These are phyloP conservation scores for Pseudois nayaur DNA, from an alignment of 2,113 vertebrate species.

Conservation along the genomic window DNA sequence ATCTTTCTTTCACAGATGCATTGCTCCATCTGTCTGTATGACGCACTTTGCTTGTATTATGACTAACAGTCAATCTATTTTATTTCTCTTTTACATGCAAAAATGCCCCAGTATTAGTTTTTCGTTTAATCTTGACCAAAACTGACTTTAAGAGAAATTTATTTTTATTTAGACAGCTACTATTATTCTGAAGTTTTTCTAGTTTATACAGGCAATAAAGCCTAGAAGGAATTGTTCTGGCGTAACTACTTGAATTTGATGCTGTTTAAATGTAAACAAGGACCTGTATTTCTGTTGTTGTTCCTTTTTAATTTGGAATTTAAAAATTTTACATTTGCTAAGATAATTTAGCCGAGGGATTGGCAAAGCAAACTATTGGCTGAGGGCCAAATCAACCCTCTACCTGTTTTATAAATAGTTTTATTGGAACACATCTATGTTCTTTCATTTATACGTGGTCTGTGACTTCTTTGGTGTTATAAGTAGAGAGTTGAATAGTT, in stretches of 20 bases:
- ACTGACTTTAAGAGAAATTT: constrained; percentile 13
- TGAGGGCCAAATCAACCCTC: neutral
- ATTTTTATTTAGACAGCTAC: constrained; percentile 25
- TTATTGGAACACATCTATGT: neutral
- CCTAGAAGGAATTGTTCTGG: neutral
- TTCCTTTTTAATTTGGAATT: neutral
- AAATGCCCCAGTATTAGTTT: constrained; percentile 26
- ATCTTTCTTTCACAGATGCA: neutral
- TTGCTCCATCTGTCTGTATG: neutral
- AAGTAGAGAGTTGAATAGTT: neutral
- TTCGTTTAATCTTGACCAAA: constrained; percentile 27
- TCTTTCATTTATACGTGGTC: neutral
- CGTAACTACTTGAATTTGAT: neutral
- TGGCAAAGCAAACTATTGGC: neutral
- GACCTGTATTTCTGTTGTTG: neutral
- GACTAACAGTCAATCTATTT: neutral
- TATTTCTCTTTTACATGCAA: neutral
- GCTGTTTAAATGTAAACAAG: neutral
- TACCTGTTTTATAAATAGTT: neutral
- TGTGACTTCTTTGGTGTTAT: neutral
- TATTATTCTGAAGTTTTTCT: neutral
- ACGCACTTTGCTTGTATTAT: neutral
- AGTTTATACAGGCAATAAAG: neutral
- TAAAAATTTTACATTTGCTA: neutral
- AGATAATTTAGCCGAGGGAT: neutral